A percentile compares a stretch with the other conserved stretches of the same genome.
phyloP scores from a whole-genome alignment of 2,113 vertebrate species.

The Silurus asotus region DNA sequence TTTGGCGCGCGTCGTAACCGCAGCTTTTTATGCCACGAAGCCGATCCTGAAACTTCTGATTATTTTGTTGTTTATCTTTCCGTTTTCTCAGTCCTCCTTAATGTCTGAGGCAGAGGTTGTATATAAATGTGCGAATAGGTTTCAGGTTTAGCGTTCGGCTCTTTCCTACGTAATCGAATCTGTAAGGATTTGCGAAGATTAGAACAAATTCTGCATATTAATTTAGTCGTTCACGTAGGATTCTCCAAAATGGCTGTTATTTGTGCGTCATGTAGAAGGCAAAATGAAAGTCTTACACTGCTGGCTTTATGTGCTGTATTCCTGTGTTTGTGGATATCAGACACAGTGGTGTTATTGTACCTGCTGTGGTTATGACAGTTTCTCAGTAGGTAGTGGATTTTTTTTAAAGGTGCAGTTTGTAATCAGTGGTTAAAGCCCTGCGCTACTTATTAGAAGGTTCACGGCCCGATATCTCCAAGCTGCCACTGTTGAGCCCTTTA shows the following conservation, averaged over 20 bases:
- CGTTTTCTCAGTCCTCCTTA: background rate
- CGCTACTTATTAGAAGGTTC: no score
- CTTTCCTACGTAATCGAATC: background rate
- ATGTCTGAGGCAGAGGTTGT: background rate
- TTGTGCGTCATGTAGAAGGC: background rate
- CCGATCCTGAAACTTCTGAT: background rate
- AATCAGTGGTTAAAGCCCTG: background rate
- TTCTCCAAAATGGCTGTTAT: background rate
- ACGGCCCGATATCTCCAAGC: no score
- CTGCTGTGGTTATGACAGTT: background rate
- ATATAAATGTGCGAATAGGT: background rate
- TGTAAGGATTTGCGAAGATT: background rate
- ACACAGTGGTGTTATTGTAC: background rate
- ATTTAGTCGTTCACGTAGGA: background rate
- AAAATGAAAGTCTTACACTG: background rate
- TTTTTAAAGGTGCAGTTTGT: constrained; percentile 4
- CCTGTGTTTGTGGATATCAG: background rate
- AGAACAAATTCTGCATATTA: background rate
- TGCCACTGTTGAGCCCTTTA: no score
- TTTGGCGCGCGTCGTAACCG: background rate
- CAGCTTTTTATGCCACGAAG: background rate
- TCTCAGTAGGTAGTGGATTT: background rate
- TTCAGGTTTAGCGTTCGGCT: background rate
- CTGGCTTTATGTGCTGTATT: background rate
- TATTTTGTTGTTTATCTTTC: background rate